Conservation (phyloP, 2,113 vertebrate species). For the Phylloscopus whistleri region DNA sequence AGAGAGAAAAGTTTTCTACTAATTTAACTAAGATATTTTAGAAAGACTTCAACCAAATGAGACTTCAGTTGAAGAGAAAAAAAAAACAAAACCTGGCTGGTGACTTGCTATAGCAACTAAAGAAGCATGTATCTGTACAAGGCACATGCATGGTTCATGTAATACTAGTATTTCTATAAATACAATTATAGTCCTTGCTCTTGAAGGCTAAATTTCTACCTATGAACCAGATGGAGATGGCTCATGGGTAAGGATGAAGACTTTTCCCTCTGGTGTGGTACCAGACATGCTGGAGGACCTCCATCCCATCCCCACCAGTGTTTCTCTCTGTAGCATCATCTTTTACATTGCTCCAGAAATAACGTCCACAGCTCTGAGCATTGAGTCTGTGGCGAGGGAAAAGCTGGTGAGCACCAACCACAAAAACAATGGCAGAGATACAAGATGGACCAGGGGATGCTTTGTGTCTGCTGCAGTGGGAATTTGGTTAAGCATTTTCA, state of each 20-base stretch:
- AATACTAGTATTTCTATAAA: background rate
- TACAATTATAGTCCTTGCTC: background rate
- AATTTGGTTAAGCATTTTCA: background rate
- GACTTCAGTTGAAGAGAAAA: background rate
- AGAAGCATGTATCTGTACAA: background rate
- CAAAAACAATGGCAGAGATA: background rate
- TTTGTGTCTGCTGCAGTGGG: accelerated
- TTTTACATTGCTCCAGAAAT: background rate
- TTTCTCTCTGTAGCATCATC: background rate
- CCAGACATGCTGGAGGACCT: background rate
- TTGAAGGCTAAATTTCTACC: background rate
- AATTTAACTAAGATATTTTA: background rate
- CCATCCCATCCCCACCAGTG: too few relatives aligned
- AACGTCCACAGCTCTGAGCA: background rate
- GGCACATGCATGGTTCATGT: background rate
- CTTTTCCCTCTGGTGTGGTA: background rate
- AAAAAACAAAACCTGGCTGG: accelerated
- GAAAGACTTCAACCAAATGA: background rate
- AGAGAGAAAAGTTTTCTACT: background rate
- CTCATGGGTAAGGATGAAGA: accelerated
- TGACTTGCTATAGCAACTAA: background rate
- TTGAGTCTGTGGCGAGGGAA: background rate
- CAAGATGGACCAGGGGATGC: accelerated
- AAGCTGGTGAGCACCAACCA: accelerated
- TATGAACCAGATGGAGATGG: accelerated